These are phyloP conservation scores for Acrocephalus kingi DNA, from an alignment of 2,113 vertebrate species.

Conservation along the genomic window DNA sequence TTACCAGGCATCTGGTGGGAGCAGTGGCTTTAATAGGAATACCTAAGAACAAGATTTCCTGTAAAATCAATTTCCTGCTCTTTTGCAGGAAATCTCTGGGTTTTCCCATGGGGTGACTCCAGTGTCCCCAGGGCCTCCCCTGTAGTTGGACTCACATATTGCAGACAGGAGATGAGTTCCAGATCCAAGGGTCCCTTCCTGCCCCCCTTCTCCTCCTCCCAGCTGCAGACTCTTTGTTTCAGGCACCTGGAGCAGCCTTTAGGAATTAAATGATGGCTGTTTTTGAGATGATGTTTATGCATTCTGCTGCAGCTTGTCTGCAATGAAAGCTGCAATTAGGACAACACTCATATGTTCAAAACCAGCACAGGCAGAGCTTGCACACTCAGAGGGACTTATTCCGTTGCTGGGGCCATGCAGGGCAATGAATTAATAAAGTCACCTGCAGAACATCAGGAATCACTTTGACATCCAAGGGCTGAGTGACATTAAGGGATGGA, in stretches of 20 bases:
- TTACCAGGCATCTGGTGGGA: neutral
- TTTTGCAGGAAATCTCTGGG: neutral
- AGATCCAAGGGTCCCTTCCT: neutral
- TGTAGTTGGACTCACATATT: fast-evolving
- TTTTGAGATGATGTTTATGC: neutral
- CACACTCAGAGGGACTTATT: neutral
- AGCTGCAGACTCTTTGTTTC: neutral
- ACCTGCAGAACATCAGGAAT: neutral
- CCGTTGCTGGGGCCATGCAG: neutral
- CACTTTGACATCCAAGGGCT: neutral
- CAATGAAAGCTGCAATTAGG: neutral
- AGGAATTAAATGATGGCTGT: neutral
- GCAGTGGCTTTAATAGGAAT: neutral
- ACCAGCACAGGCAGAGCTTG: neutral
- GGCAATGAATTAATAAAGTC: neutral
- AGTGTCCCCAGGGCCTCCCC: neutral
- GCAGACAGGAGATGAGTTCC: neutral
- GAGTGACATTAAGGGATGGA: neutral
- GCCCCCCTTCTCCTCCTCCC: neutral
- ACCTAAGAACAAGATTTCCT: neutral
- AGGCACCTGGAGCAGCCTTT: neutral
- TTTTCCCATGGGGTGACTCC: neutral
- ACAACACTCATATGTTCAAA: fast-evolving
- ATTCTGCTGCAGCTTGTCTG: neutral
- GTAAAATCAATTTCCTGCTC: neutral